Evolutionary conservation across 2,797 vertebrate genomes (phyloP).

Genomic region (Gymnoscopelus microlampas): DNA sequence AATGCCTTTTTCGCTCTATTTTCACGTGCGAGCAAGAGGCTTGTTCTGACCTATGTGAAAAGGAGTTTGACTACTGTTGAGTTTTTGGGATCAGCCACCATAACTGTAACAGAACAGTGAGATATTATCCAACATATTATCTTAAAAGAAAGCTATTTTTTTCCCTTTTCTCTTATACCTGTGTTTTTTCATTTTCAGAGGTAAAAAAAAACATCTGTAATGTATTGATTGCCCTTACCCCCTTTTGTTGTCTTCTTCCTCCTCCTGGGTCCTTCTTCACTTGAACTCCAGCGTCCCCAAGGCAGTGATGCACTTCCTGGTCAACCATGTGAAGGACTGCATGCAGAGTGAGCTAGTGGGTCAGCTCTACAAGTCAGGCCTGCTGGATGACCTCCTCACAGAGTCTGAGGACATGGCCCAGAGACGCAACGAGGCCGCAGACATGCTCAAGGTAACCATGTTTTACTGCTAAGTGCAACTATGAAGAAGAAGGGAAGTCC

Average conservation of each 20-base stretch:
- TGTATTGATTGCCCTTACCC: background rate
- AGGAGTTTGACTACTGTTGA: too few species aligned
- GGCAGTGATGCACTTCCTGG: conserved; percentile 98
- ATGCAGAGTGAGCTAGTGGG: conserved; percentile 98
- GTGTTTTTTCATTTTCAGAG: too few species aligned
- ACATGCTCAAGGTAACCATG: conserved; percentile 93
- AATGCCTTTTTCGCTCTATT: too few species aligned
- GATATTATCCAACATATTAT: too few species aligned
- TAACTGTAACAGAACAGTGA: too few species aligned
- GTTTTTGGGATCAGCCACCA: too few species aligned
- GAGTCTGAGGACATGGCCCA: conserved; percentile 99
- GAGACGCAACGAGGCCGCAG: conserved; percentile 94
- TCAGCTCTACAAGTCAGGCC: conserved; percentile 91
- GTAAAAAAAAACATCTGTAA: background rate
- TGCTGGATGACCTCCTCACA: conserved; percentile 93
- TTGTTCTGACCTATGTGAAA: too few species aligned
- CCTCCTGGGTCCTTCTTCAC: background rate
- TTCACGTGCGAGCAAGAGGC: too few species aligned
- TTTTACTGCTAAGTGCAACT: too few species aligned
- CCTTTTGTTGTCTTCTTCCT: background rate
- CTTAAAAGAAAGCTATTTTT: too few species aligned
- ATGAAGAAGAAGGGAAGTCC: too few species aligned
- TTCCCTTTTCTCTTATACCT: too few species aligned
- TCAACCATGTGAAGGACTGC: conserved; percentile 97
- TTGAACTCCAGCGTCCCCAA: conserved; percentile 89